These are phyloP conservation scores for Diglossa cyanea DNA, from an alignment of 2,797 vertebrate species.

Conservation along the genomic window DNA sequence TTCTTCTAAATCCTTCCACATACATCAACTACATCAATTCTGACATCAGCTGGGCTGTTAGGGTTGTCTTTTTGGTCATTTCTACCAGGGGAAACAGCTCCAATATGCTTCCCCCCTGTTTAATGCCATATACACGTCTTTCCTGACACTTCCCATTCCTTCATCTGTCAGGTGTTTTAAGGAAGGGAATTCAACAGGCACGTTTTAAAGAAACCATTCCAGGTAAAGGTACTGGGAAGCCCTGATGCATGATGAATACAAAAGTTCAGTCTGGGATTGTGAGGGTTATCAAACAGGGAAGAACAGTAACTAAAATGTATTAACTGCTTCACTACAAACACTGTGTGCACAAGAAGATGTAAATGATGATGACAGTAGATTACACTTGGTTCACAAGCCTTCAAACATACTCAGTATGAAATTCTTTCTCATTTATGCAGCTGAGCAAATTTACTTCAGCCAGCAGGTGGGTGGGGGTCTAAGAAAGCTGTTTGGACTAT, in stretches of 20 bases:
- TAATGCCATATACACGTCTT: not conserved
- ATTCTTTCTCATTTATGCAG: conserved; percentile 24
- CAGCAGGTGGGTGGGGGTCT: not conserved
- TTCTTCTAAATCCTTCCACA: not conserved
- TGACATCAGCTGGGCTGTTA: not conserved
- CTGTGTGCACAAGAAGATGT: not conserved
- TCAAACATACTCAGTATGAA: conserved; percentile 5
- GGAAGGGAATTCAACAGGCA: not conserved
- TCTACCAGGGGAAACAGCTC: not conserved
- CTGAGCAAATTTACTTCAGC: conserved; percentile 26
- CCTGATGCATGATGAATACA: accelerated
- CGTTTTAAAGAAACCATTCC: not conserved
- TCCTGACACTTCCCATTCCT: not conserved
- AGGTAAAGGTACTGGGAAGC: not conserved
- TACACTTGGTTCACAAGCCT: not conserved
- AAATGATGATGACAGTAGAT: conserved; percentile 17
- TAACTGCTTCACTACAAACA: not conserved
- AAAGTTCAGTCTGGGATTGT: not conserved
- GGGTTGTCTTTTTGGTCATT: not conserved
- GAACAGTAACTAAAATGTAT: not conserved
- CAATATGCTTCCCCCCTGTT: not conserved
- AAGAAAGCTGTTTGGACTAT: not conserved
- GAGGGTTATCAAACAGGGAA: not conserved
- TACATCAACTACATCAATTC: not conserved
- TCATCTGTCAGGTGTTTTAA: not conserved